These are phyloP conservation scores for Catocala sponsa DNA, from an alignment of 2,888 invertebrate genomes.

Conservation along the genomic window DNA sequence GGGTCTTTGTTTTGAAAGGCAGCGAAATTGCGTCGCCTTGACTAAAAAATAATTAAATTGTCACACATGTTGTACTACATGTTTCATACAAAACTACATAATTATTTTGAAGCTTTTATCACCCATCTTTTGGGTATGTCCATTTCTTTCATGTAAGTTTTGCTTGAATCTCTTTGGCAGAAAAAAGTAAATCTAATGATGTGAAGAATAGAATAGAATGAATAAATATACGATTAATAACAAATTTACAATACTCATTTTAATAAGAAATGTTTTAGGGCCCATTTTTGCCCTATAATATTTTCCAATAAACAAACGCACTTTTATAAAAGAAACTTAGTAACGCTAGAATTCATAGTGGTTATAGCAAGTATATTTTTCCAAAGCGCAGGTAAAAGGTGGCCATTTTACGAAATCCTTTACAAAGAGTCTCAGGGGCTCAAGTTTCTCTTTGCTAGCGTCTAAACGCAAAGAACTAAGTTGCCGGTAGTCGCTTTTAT, in stretches of 20 bases:
- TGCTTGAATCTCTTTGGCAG: neutral
- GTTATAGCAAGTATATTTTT: conserved; percentile 16
- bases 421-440: conserved; percentile 64
- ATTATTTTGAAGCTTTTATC: conserved; percentile 36
- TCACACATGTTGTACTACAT: conserved; percentile 69
- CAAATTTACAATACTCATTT: too few species aligned
- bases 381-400: conserved; percentile 56
- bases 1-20: conserved; percentile 82
- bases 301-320: too few species aligned
- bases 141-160: neutral
- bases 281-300: too few species aligned
- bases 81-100: conserved; percentile 49
- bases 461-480: conserved; percentile 61
- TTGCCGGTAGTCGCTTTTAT: conserved; percentile 64
- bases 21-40: conserved; percentile 76
- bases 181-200: too few species aligned
- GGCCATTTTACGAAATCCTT: conserved; percentile 61
- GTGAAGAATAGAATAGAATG: too few species aligned
- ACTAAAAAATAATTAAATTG: conserved; percentile 81
- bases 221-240: too few species aligned
- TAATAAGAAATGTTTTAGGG: too few species aligned
- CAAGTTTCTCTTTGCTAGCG: conserved; percentile 63
- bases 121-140: neutral
- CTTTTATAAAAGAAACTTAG: too few species aligned
- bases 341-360: neutral